Conservation (phyloP, 2,113 vertebrate species). For the Anoura caudifer region DNA sequence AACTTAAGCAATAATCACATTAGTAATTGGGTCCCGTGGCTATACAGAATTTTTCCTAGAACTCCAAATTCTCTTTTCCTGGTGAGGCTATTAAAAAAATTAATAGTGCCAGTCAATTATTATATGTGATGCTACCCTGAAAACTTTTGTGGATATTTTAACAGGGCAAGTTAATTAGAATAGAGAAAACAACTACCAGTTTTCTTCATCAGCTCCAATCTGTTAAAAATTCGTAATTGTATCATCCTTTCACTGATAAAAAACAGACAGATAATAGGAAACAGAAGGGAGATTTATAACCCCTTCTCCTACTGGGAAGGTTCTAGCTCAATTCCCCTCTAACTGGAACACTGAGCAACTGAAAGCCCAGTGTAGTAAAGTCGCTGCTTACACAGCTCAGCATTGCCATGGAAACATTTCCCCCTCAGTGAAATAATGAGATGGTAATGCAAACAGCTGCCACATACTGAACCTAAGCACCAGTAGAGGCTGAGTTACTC, state of each 20-base stretch:
- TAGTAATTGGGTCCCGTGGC: constrained; percentile 23
- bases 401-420: constrained; percentile 74
- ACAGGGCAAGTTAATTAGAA: constrained; percentile 46
- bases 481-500: constrained; percentile 43
- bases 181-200: background rate
- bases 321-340: constrained; percentile 55
- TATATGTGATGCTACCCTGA: constrained; percentile 5
- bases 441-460: constrained; percentile 75
- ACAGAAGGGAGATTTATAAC: constrained; percentile 27
- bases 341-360: constrained; percentile 57
- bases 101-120: background rate
- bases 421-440: constrained; percentile 72
- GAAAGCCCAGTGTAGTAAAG: constrained; percentile 69
- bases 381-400: constrained; percentile 53
- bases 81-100: background rate
- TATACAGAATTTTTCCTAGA: constrained; percentile 16
- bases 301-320: constrained; percentile 50
- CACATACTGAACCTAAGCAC: constrained; percentile 64
- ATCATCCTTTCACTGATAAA: constrained; percentile 20
- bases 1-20: constrained; percentile 45
- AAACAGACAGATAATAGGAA: background rate
- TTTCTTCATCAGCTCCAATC: constrained; percentile 31
- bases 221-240: constrained; percentile 40
- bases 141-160: background rate
- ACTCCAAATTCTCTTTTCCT: constrained; percentile 30